These are phyloP conservation scores for Xenus cinereus DNA, from an alignment of 2,113 vertebrate species.

Conservation along the genomic window DNA sequence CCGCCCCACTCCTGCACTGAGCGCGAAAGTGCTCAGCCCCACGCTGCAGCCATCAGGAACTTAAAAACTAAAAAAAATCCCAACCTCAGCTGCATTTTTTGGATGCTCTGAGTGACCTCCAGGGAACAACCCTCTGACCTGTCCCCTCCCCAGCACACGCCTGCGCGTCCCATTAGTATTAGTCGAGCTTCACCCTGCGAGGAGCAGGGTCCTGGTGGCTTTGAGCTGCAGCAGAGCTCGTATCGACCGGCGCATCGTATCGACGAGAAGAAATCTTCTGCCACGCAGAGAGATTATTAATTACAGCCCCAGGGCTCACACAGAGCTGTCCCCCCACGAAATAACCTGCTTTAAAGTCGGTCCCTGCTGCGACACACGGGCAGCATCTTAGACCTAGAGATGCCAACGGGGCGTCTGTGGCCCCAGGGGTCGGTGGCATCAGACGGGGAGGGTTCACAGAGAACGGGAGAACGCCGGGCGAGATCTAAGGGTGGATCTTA, in stretches of 20 bases:
- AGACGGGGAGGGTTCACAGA: rapidly evolving
- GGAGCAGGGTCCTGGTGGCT: neutral
- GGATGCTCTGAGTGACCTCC: neutral
- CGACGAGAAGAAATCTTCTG: rapidly evolving
- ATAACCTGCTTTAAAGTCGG: neutral
- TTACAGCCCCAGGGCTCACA: neutral
- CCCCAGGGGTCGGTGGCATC: neutral
- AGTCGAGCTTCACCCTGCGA: neutral
- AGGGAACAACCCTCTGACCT: neutral
- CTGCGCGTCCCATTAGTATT: neutral
- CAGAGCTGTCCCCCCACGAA: rapidly evolving
- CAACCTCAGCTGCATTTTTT: neutral
- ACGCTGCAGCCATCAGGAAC: rapidly evolving
- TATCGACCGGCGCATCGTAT: rapidly evolving
- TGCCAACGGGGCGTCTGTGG: neutral
- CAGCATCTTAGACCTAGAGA: neutral
- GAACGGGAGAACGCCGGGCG: neutral
- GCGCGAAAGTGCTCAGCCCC: neutral
- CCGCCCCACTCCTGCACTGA: neutral
- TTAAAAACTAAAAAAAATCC: neutral
- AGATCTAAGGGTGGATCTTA: neutral
- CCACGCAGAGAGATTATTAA: neutral
- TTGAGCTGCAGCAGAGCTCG: neutral
- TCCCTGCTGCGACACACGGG: rapidly evolving
- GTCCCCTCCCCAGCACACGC: neutral